Base-by-base conservation (phyloP, 2,888 invertebrate species). In the Eilema griseolum region DNA sequence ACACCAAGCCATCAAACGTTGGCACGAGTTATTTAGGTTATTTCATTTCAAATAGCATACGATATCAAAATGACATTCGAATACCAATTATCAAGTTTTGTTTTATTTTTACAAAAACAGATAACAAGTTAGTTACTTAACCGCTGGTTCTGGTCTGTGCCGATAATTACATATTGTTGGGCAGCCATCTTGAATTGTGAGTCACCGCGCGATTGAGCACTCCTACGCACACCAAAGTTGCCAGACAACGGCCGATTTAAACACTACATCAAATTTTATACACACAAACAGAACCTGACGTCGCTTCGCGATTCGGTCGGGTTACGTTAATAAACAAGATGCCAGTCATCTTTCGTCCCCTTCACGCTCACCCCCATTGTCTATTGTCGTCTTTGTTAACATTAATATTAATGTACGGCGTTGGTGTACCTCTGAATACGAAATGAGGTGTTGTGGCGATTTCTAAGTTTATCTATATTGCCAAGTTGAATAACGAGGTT, bases 131-230 rank as follows among this genome's bases (percentile, higher is more conserved):
- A 74, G 64, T 77, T 73, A 74, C 73, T 74, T 72, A 77, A 74
- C 72, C 76, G 70, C 72, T 72, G 75, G 82, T 74, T 71, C 76
- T 79, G 79, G 77, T 80, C 76, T 78, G 77, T 70, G 84, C 84
- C 84, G 89, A 92, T 91, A 90, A 92, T 92, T 91, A 89, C 87
- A 88, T 88, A 91, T 91, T 90, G 91, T 91, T 87, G 80, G 83
- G 83, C 87, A 77, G 92, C 92, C 93, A 92, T 93, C 85, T 92
- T 92, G 83, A 78, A 75, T 67, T 67, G 74, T 91, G 91, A 91
- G 79, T 90, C 91, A 91, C 75, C 72, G 69, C 56, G 71, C 73
- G 69, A 76, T 77, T 71, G 73, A 74, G 73, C 73, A 88, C 90
- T 88, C 92, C 91, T 86, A 90, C 91, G 90, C 91, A 85, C 75